phyloP scores from a whole-genome alignment of 1,140 invertebrate genomes.

The Argopecten irradians region DNA sequence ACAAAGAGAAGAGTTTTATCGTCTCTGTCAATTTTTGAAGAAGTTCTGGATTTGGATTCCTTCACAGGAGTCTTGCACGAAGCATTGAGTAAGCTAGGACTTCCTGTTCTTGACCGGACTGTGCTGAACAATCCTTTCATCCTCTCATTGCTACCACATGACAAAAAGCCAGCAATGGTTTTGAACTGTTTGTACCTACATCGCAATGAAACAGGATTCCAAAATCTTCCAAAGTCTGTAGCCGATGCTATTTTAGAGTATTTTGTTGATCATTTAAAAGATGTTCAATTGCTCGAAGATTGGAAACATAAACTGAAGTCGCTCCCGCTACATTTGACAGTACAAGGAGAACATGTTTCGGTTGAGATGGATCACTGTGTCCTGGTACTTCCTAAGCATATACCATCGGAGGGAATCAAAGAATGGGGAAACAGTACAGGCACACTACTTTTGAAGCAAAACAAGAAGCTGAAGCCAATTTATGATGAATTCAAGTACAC shows the following conservation, averaged over 20 bases:
- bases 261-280: too few species aligned
- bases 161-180: not conserved
- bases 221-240: not conserved
- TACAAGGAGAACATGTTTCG: too few species aligned
- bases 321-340: too few species aligned
- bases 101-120: not conserved
- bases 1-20: not conserved
- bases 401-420: too few species aligned
- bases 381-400: too few species aligned
- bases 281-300: too few species aligned
- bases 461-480: not conserved
- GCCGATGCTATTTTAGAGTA: not conserved
- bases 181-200: not conserved
- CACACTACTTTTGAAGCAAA: slow-evolving; percentile 39
- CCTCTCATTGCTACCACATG: not conserved
- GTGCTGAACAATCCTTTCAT: not conserved
- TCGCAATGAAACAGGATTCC: not conserved
- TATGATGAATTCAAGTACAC: slow-evolving; percentile 40
- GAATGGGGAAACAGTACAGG: too few species aligned
- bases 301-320: too few species aligned
- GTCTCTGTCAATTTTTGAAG: not conserved
- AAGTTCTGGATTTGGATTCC: not conserved
- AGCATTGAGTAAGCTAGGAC: not conserved
- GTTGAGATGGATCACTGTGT: too few species aligned
- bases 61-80: not conserved